These are phyloP conservation scores for Formica exsecta DNA, from an alignment of 1,140 invertebrate genomes.

Conservation along the genomic window DNA sequence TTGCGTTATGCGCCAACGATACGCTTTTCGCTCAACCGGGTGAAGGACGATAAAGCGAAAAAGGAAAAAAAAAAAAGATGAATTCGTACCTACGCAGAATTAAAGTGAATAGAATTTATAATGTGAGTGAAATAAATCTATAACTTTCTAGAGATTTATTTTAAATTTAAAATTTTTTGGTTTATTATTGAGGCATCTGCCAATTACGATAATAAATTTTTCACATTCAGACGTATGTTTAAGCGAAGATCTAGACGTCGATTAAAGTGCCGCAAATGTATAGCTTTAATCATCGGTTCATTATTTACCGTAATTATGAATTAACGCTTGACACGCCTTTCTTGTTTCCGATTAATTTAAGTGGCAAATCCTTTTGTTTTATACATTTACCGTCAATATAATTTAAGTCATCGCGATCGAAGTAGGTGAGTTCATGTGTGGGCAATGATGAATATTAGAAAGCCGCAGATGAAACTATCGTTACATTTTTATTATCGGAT, in stretches of 20 bases:
- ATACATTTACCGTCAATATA: not conserved
- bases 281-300: conserved; percentile 26
- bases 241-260: not conserved
- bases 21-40: conserved; percentile 79
- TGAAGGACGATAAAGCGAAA: conserved; percentile 76
- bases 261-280: not conserved
- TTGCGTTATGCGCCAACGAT: conserved; percentile 77
- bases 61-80: not conserved
- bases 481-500: conserved; percentile 31
- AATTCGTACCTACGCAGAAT: conserved; percentile 9
- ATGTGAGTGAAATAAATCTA: not conserved
- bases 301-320: conserved; percentile 33
- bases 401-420: not conserved
- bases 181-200: not conserved
- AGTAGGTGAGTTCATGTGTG: conserved; percentile 2
- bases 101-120: not conserved
- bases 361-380: not conserved
- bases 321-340: not conserved
- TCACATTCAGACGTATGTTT: not conserved
- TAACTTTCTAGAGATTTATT: not conserved
- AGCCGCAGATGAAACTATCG: not conserved
- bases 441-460: conserved; percentile 42
- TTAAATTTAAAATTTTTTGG: not conserved
- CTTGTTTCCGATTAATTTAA: conserved; percentile 4
- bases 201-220: not conserved